Evolutionary conservation across 2,113 vertebrate species (phyloP), one percentile per base, ranked within the genome.

Genomic region (Rhadina sibilatrix): DNA sequence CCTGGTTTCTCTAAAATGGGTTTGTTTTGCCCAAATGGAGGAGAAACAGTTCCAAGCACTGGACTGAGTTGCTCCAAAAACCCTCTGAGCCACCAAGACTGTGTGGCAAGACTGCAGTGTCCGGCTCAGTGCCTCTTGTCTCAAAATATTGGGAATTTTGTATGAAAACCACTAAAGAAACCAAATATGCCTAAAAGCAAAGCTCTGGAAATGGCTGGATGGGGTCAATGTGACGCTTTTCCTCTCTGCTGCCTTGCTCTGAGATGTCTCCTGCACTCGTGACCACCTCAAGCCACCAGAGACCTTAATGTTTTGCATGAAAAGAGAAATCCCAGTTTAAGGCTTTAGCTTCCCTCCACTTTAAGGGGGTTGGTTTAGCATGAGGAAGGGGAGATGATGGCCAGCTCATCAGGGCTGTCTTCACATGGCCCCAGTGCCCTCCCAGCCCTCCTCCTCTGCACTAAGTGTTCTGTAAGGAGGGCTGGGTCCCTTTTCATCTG

Each of bases 61-160:
- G 21, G 47, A 12, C 54, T 1, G 9, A 52, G 40, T 38, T 50
- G 52, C 40, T 79, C 49, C 88, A 70, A 49, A 78, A 31, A 2
- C 24, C 17, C 19, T 8, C 33, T 44, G 31, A 49, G 74, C 30
- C 46, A 18, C 40, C 8, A 0, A 60, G 52, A n/a, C 53, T 42
- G 11, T 44, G 6, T 1, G 4, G 54, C 27, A 61, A 72, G 40
- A 69, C 30, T 40, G 23, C 59, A 47, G 40, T 0, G 0, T 22
- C 28, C 9, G 0, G n/a, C 35, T 40, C 53, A 4, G 46, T 25
- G 37, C 42, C 42, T 53, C 59, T 35, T 1, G 59, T 50, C 54
- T n/a, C 72, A 31, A 61, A 80, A 83, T 70, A n/a, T 3, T 35
- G 47, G 37, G 37, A 57, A 12, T 25, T 88, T 64, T 38, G 5